A percentile compares a stretch with the other conserved stretches of the same genome.
These are phyloP conservation scores for Lasioglossum pauxillum DNA, from an alignment of 2,888 invertebrate genomes.

Conservation along the genomic window DNA sequence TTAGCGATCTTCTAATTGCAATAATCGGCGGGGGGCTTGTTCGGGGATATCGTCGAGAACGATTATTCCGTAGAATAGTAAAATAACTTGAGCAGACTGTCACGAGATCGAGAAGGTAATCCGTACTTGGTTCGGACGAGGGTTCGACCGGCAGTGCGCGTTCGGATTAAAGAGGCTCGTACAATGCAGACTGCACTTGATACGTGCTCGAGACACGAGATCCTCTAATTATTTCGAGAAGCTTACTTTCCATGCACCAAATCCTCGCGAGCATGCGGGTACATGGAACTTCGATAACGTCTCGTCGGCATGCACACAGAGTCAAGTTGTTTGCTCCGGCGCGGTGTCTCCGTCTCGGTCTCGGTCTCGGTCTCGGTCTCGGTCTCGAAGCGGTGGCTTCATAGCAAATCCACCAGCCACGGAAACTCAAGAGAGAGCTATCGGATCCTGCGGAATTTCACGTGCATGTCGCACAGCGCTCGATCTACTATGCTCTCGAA, in stretches of 20 bases:
- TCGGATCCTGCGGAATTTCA: background rate
- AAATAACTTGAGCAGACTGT: background rate
- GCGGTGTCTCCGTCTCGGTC: background rate
- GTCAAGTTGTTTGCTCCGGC: conserved; percentile 21
- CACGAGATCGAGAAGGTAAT: background rate
- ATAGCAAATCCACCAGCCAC: background rate
- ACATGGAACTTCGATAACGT: conserved; percentile 35
- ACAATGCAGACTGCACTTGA: conserved; percentile 10
- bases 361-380: no score
- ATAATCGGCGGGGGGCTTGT: no score
- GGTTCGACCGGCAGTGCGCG: background rate
- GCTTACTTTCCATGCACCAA: conserved; percentile 26
- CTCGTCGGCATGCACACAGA: conserved; percentile 23
- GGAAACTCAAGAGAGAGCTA: conserved; percentile 10
- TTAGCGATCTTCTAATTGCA: no score
- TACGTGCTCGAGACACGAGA: conserved; percentile 24
- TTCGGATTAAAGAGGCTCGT: conserved; percentile 4
- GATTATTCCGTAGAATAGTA: background rate
- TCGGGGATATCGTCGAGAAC: background rate
- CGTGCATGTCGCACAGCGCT: background rate
- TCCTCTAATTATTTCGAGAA: conserved; percentile 44
- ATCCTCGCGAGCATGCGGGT: conserved; percentile 4
- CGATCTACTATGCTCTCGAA: background rate
- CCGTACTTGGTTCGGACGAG: background rate
- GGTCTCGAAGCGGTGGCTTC: background rate